A percentile compares a stretch with the other conserved stretches of the same genome.
These are phyloP conservation scores for Amblyraja radiata DNA, from an alignment of 2,797 vertebrate genomes.

Conservation along the genomic window DNA sequence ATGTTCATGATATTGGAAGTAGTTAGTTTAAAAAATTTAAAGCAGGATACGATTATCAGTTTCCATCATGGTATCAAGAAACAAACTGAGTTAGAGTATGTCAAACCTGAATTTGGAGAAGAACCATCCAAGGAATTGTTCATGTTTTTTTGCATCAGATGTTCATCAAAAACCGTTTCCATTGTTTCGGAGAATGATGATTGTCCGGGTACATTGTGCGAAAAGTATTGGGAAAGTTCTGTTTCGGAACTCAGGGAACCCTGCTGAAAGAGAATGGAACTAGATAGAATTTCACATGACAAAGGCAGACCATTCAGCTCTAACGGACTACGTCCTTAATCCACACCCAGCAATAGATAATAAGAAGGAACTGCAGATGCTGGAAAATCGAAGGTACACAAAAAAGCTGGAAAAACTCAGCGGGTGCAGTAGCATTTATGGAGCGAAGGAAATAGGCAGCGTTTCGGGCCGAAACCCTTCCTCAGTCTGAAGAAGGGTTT, in stretches of 20 bases:
- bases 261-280: slow-evolving; percentile 55
- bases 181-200: slow-evolving; percentile 60
- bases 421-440: too few species aligned
- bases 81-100: slow-evolving; percentile 47
- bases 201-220: slow-evolving; percentile 57
- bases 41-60: background rate
- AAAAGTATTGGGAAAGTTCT: slow-evolving; percentile 81
- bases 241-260: slow-evolving; percentile 76
- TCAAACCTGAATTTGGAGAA: slow-evolving; percentile 47
- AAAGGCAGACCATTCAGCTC: background rate
- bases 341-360: too few species aligned
- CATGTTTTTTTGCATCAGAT: slow-evolving; percentile 60
- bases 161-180: slow-evolving; percentile 60
- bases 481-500: too few species aligned
- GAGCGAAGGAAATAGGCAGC: too few species aligned
- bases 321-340: background rate
- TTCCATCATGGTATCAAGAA: background rate
- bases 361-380: too few species aligned
- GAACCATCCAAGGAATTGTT: slow-evolving; percentile 58
- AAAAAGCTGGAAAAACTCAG: too few species aligned
- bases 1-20: background rate
- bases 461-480: too few species aligned
- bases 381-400: too few species aligned
- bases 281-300: background rate
- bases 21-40: background rate